Evolutionary conservation across 2,113 vertebrate genomes (phyloP).

Genomic region (Rhineura floridana): DNA sequence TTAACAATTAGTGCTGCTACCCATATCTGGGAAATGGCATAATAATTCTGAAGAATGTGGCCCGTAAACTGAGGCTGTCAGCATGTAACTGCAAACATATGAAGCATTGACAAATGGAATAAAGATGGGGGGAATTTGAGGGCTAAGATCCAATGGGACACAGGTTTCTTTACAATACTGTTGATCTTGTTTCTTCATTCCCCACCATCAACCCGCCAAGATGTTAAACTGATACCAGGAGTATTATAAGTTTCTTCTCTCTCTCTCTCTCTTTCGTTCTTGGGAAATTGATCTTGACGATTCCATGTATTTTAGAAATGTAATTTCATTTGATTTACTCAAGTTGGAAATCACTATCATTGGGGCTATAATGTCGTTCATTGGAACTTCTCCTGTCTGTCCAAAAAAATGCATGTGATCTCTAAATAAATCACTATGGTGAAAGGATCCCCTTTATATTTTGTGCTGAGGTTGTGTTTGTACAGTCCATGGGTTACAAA

Average conservation of each 20-base stretch:
- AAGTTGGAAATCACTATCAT: conserved; percentile 60
- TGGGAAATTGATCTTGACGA: conserved; percentile 67
- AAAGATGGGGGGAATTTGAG: conserved; percentile 45
- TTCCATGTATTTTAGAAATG: conserved; percentile 66
- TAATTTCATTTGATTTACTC: conserved; percentile 61
- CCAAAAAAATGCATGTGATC: conserved; percentile 78
- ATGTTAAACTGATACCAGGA: conserved; percentile 54
- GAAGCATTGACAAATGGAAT: background rate
- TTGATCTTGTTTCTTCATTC: conserved; percentile 44
- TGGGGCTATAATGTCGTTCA: conserved; percentile 67
- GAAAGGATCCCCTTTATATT: conserved; percentile 53
- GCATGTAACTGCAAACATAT: conserved; percentile 1
- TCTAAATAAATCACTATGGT: conserved; percentile 79
- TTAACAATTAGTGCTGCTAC: background rate
- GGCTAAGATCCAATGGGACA: conserved; percentile 17
- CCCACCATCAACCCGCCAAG: conserved; percentile 30
- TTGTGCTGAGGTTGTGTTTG: conserved; percentile 27
- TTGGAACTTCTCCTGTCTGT: conserved; percentile 67
- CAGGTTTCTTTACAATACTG: conserved; percentile 43
- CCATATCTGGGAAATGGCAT: background rate
- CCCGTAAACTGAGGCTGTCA: conserved; percentile 6
- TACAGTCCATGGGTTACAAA: background rate
- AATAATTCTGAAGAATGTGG: background rate
- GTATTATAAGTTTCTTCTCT: conserved; percentile 51
- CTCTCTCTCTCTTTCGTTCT: conserved; percentile 32